phyloP scores from a whole-genome alignment of 1,140 invertebrate genomes.

The Aphelinus certus region DNA sequence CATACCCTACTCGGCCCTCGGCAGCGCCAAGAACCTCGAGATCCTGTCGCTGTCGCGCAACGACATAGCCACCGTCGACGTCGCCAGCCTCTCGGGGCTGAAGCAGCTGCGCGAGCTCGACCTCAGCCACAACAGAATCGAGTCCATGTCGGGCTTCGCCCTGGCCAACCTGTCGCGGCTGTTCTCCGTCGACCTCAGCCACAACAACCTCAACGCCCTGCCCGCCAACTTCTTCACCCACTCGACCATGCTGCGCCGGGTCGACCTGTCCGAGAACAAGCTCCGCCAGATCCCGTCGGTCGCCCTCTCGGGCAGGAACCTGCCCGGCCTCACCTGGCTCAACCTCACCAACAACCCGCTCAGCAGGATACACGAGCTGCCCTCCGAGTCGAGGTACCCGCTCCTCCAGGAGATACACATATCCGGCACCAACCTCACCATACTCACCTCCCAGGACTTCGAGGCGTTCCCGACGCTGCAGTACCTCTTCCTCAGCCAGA shows the following conservation, averaged over 20 bases:
- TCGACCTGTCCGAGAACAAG: conserved; percentile 83
- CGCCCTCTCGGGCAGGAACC: conserved; percentile 77
- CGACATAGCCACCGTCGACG: conserved; percentile 76
- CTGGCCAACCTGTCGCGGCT: conserved; percentile 78
- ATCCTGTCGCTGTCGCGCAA: conserved; percentile 78
- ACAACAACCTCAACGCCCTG: conserved; percentile 79
- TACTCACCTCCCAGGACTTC: conserved; percentile 88
- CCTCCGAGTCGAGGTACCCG: conserved; percentile 73
- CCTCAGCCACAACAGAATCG: conserved; percentile 79
- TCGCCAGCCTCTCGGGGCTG: conserved; percentile 78
- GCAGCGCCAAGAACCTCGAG: conserved; percentile 78
- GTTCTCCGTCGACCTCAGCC: conserved; percentile 77
- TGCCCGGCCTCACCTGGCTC: conserved; percentile 77
- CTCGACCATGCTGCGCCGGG: conserved; percentile 74
- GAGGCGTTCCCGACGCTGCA: conserved; percentile 84
- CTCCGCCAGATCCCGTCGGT: conserved; percentile 84
- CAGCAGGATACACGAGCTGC: conserved; percentile 74
- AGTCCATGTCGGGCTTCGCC: conserved; percentile 80
- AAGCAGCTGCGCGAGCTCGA: conserved; percentile 78
- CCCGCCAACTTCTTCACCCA: conserved; percentile 84
- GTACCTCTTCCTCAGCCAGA: conserved; percentile 78
- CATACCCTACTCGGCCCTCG: conserved; percentile 81
- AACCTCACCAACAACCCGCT: conserved; percentile 87
- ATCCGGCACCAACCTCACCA: conserved; percentile 82
- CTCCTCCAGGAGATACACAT: conserved; percentile 83